Evolutionary conservation across 2,113 vertebrate species (phyloP).

Genomic region (Prunella himalayana): DNA sequence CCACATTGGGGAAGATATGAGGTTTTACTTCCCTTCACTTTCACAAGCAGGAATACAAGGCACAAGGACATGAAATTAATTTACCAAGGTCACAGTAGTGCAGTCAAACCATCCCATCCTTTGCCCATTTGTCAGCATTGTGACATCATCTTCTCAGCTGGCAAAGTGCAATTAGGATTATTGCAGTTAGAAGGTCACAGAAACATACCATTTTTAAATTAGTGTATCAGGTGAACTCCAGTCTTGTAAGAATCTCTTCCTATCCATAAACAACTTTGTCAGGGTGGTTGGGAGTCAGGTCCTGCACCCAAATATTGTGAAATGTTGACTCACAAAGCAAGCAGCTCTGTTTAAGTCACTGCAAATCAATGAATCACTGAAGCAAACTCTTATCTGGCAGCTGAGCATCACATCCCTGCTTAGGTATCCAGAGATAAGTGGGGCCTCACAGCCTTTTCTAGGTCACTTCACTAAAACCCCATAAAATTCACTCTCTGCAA

Average conservation of each 20-base stretch:
- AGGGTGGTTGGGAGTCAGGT: neutral
- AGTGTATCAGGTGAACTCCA: neutral
- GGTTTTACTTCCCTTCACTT: neutral
- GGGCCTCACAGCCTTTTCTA: neutral
- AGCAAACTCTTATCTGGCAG: neutral
- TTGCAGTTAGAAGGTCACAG: neutral
- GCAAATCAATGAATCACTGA: neutral
- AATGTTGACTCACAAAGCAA: neutral
- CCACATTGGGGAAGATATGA: neutral
- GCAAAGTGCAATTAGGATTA: neutral
- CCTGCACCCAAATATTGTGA: neutral
- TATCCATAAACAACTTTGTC: neutral
- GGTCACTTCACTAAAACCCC: neutral
- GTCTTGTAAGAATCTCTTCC: neutral
- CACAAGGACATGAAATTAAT: neutral
- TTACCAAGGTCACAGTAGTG: neutral
- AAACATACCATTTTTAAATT: neutral
- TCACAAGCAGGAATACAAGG: neutral
- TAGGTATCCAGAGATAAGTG: neutral
- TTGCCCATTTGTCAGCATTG: neutral
- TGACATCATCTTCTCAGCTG: neutral
- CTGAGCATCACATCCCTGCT: neutral
- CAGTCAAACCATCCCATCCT: neutral
- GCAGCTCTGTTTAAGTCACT: neutral
- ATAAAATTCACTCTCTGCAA: neutral